Conservation (phyloP, 2,888 invertebrate species). For the Pollenia griseotomentosa region DNA sequence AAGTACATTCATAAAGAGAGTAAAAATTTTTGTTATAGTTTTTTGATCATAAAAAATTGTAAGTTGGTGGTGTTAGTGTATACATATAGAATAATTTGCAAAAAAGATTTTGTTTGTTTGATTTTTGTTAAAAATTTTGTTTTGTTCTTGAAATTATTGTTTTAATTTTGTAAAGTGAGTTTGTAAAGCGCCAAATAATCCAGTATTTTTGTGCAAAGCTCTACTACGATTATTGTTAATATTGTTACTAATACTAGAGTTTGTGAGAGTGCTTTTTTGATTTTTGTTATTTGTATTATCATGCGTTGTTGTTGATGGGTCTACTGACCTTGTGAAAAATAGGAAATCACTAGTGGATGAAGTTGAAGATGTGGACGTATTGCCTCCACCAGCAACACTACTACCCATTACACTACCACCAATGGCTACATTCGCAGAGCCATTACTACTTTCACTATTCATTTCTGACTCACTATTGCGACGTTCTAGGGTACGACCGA, state of each 20-base stretch:
- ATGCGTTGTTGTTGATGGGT: slow-evolving; percentile 70
- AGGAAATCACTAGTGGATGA: slow-evolving; percentile 81
- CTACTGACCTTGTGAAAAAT: slow-evolving; percentile 83
- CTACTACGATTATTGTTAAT: slow-evolving; percentile 68
- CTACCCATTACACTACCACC: slow-evolving; percentile 57
- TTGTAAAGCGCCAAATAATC: slow-evolving; percentile 80
- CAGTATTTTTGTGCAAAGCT: slow-evolving; percentile 77
- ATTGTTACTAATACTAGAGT: slow-evolving; percentile 61
- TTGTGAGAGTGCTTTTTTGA: slow-evolving; percentile 61
- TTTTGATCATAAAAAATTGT: slow-evolving; percentile 67
- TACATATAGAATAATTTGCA: slow-evolving; percentile 47
- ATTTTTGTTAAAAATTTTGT: slow-evolving; percentile 76
- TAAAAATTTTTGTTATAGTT: slow-evolving; percentile 55
- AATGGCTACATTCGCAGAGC: slow-evolving; percentile 61
- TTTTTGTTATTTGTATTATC: slow-evolving; percentile 58
- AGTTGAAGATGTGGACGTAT: slow-evolving; percentile 65
- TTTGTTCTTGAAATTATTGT: slow-evolving; percentile 36
- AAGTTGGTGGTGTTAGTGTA: slow-evolving; percentile 64
- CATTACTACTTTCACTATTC: slow-evolving; percentile 77
- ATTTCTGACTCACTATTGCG: slow-evolving; percentile 89
- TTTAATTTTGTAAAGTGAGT: slow-evolving; percentile 81
- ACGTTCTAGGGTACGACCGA: slow-evolving; percentile 89
- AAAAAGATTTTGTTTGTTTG: slow-evolving; percentile 35
- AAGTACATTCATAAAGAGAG: slow-evolving; percentile 68
- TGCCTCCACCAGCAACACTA: slow-evolving; percentile 59